Evolutionary conservation across 2,888 invertebrate species (phyloP), one percentile per base, ranked within the genome.

Genomic region (Diaperis boleti): DNA sequence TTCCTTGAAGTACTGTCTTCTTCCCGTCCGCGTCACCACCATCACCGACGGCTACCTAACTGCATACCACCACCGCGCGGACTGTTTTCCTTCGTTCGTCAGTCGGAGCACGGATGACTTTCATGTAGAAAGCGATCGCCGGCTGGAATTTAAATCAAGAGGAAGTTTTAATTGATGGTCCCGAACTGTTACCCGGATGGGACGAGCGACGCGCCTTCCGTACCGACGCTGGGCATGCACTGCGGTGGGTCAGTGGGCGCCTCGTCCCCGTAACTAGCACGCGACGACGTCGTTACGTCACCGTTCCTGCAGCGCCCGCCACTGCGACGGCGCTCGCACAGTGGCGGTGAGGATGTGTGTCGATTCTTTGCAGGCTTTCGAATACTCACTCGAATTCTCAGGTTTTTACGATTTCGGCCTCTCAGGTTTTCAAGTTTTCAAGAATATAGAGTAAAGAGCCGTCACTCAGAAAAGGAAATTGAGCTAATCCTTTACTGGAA

Each of bases 251-350:
- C 62, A 35, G 60, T 45, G 44, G 44, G 35, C 50, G 44, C 39
- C 54, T 57, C 52, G 50, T 54, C 44, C 47, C 54, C 52, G 44
- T 49, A 57, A 35, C 52, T 45, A 65, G 50, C 65, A 65, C 65
- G 65, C 61, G 65, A 59, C 61, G 65, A 59, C 61, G 65, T 35
- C 39, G 39, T 65, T 61, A 65, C 65, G 65, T 65, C 65, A 65
- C 29, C 44, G 22, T 14, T 54, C 37, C 35, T 49, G 45, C 59
- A 41, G 60, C 55, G 17, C 33, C 18, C 26, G 44, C 44, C 15
- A 22, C 29, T 56, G 64, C 64, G 64, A 13, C 64, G 61, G 57
- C 61, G 57, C 65, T 18, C 15, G n/a, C n/a, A n/a, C n/a, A n/a
- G n/a, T n/a, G n/a, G n/a, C n/a, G n/a, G n/a, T n/a, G n/a, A n/a